phyloP scores from a whole-genome alignment of 2,797 vertebrate genomes.

The Cirrhinus mrigala region DNA sequence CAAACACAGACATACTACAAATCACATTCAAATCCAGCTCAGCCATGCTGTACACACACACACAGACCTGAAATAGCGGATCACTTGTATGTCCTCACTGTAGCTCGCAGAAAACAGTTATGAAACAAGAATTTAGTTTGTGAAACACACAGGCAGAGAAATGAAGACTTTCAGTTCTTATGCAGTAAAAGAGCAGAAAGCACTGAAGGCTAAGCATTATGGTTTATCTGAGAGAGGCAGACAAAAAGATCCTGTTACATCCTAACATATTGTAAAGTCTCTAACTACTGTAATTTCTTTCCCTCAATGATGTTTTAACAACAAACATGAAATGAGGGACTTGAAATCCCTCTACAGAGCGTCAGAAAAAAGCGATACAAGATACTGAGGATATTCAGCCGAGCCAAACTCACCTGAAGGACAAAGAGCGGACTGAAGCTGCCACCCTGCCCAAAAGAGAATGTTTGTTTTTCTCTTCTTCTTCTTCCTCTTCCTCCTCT shows the following conservation, averaged over 20 bases:
- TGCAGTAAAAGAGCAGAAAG: background rate
- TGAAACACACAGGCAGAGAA: slow-evolving; percentile 26
- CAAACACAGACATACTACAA: background rate
- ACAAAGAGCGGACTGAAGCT: slow-evolving; percentile 77
- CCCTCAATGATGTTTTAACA: background rate
- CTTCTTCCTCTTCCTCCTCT: slow-evolving; percentile 64
- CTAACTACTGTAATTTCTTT: background rate
- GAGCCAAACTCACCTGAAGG: slow-evolving; percentile 75
- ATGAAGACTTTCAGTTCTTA: slow-evolving; percentile 36
- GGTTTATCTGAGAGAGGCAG: background rate
- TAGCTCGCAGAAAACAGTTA: slow-evolving; percentile 18
- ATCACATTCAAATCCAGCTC: background rate
- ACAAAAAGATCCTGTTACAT: background rate
- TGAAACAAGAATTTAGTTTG: slow-evolving; percentile 31
- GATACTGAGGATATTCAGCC: background rate
- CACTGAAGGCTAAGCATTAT: background rate
- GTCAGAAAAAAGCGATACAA: background rate
- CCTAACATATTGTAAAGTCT: background rate
- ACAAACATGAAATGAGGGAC: background rate
- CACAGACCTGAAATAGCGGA: slow-evolving; percentile 23
- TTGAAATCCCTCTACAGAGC: background rate
- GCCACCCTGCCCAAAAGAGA: slow-evolving; percentile 77
- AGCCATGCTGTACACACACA: background rate
- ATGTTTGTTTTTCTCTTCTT: slow-evolving; percentile 66
- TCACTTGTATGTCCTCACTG: background rate